phyloP scores from a whole-genome alignment of 2,888 invertebrate species.

The Dioctria rufipes region DNA sequence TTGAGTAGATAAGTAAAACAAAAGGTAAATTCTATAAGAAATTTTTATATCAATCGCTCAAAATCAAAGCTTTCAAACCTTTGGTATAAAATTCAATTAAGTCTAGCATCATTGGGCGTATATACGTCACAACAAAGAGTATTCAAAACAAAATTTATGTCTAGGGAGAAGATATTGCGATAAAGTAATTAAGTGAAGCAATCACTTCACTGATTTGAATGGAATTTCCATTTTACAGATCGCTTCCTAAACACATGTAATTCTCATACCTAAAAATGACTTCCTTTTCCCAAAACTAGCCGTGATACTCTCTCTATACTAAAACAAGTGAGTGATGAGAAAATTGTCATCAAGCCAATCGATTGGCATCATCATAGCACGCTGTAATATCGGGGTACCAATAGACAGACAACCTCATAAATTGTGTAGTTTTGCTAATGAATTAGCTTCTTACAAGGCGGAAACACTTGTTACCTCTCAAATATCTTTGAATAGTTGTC shows the following conservation, averaged over 20 bases:
- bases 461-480: slow-evolving; percentile 38
- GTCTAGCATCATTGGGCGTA: too few species aligned
- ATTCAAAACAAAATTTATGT: too few species aligned
- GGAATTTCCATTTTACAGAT: slow-evolving; percentile 43
- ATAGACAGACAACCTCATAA: slow-evolving; percentile 25
- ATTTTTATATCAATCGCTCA: too few species aligned
- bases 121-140: too few species aligned
- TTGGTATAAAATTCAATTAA: too few species aligned
- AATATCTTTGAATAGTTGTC: slow-evolving; percentile 18
- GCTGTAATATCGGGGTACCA: not conserved
- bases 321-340: not conserved
- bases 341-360: not conserved
- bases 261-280: not conserved
- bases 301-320: too few species aligned
- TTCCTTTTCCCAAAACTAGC: not conserved
- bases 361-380: not conserved
- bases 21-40: too few species aligned
- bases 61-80: too few species aligned
- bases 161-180: slow-evolving; percentile 60
- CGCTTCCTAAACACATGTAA: slow-evolving; percentile 9
- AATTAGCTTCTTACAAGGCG: slow-evolving; percentile 31
- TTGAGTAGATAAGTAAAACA: too few species aligned
- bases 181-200: slow-evolving; percentile 61
- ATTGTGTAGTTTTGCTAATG: slow-evolving; percentile 47
- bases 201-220: slow-evolving; percentile 38